Evolutionary conservation across 2,113 vertebrate genomes (phyloP).

Genomic region (Herpetotheres cachinnans): DNA sequence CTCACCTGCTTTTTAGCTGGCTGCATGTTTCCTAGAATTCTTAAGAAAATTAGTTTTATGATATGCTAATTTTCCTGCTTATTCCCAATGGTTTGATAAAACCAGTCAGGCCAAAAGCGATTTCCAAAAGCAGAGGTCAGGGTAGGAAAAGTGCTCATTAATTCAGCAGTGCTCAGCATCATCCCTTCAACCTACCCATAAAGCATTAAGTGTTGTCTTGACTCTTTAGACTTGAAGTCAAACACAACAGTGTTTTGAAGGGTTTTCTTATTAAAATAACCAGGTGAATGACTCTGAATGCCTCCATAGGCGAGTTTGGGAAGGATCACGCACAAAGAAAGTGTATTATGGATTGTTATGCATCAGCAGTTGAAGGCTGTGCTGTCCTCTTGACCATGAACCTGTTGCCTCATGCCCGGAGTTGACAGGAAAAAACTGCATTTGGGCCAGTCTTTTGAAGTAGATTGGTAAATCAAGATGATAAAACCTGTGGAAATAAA

Average conservation of each 20-base stretch:
- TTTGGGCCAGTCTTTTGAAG: background rate
- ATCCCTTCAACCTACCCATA: background rate
- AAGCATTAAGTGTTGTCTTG: background rate
- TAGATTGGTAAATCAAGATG: background rate
- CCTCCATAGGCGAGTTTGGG: background rate
- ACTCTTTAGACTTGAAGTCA: background rate
- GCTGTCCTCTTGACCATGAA: background rate
- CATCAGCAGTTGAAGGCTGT: background rate
- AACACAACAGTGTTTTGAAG: background rate
- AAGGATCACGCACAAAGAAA: background rate
- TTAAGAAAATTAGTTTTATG: background rate
- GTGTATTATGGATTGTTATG: background rate
- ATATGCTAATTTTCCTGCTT: background rate
- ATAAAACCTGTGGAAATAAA: background rate
- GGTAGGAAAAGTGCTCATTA: background rate
- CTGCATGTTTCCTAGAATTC: background rate
- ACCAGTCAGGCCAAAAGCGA: background rate
- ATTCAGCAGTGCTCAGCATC: background rate
- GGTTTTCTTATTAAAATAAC: conserved; percentile 2
- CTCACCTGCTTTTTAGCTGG: background rate
- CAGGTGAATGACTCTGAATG: background rate
- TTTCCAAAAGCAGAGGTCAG: background rate
- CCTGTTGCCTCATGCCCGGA: background rate
- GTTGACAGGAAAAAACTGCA: background rate
- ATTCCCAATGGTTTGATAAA: background rate